Percentiles rank a stretch among this genome's conserved stretches.
phyloP scores from a whole-genome alignment of 2,888 invertebrate species.

The Selenia dentaria region DNA sequence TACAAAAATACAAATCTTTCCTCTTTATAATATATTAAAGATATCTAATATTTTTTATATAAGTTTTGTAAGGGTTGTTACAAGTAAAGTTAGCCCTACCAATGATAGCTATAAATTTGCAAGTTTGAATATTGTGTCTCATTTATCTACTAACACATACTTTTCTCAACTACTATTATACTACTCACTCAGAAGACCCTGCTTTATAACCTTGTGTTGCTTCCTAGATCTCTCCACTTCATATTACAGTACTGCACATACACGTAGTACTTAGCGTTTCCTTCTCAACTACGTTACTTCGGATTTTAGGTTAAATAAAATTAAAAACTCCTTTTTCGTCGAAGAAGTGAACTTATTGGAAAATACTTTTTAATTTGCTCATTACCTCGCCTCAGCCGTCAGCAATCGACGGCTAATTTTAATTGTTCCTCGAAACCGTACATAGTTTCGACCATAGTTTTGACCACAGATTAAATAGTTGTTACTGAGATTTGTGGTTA shows the following conservation, averaged over 20 bases:
- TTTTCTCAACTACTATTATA: too few relatives aligned
- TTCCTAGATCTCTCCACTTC: too few relatives aligned
- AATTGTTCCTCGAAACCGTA: slow-evolving; percentile 36
- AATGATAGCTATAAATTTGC: slow-evolving; percentile 48
- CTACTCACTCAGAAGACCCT: too few relatives aligned
- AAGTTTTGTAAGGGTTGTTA: slow-evolving; percentile 37
- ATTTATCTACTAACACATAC: too few relatives aligned
- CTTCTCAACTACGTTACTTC: too few relatives aligned
- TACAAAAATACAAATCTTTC: too few relatives aligned
- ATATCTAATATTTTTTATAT: slow-evolving; percentile 31
- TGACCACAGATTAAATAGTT: slow-evolving; percentile 1
- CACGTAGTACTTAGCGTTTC: too few relatives aligned
- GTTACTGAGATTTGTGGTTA: slow-evolving; percentile 42
- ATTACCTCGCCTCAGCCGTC: slow-evolving; percentile 29
- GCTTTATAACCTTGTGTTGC: too few relatives aligned
- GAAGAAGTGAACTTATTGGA: too few relatives aligned
- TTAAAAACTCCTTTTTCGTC: too few relatives aligned
- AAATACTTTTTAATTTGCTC: slow-evolving; percentile 8
- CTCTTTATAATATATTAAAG: neutral
- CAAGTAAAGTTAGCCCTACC: slow-evolving; percentile 47
- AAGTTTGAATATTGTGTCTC: slow-evolving; percentile 57
- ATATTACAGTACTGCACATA: too few relatives aligned
- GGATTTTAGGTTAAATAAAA: too few relatives aligned
- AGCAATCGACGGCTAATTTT: slow-evolving; percentile 36
- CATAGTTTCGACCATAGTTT: slow-evolving; percentile 1